Percentiles rank a stretch among this genome's conserved stretches.
Conservation (phyloP, 2,888 invertebrate species). For the Globia sparganii region DNA sequence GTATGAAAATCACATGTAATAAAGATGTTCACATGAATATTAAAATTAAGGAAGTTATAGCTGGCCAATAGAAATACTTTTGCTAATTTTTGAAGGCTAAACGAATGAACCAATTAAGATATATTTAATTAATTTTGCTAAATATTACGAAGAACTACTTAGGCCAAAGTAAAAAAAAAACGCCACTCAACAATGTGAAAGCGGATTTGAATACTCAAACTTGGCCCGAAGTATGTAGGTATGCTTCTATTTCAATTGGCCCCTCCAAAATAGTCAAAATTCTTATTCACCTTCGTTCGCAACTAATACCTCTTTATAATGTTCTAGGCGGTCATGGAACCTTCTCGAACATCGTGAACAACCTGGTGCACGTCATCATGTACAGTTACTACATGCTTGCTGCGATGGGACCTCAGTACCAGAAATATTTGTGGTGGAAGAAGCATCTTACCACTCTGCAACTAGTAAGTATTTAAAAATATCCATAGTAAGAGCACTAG, state of each 20-base stretch:
- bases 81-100: not conserved
- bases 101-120: not conserved
- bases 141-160: not conserved
- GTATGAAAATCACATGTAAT: slow-evolving; percentile 12
- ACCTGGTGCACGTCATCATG: slow-evolving; percentile 96
- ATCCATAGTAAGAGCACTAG: not conserved
- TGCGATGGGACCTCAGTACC: slow-evolving; percentile 96
- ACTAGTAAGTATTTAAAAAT: slow-evolving; percentile 90
- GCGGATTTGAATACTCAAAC: not conserved
- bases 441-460: slow-evolving; percentile 96
- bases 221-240: not conserved
- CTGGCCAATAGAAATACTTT: not conserved
- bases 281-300: not conserved
- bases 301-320: slow-evolving; percentile 2
- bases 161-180: not conserved
- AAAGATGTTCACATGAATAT: not conserved
- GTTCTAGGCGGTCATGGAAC: slow-evolving; percentile 95
- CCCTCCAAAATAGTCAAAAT: not conserved
- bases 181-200: not conserved
- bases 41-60: slow-evolving; percentile 20
- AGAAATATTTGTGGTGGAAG: slow-evolving; percentile 97
- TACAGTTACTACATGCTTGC: slow-evolving; percentile 96
- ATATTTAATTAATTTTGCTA: not conserved
- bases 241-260: not conserved
- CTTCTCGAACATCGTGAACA: slow-evolving; percentile 96